These are phyloP conservation scores for Piscicola geometra DNA, from an alignment of 2,888 invertebrate genomes.

Conservation along the genomic window DNA sequence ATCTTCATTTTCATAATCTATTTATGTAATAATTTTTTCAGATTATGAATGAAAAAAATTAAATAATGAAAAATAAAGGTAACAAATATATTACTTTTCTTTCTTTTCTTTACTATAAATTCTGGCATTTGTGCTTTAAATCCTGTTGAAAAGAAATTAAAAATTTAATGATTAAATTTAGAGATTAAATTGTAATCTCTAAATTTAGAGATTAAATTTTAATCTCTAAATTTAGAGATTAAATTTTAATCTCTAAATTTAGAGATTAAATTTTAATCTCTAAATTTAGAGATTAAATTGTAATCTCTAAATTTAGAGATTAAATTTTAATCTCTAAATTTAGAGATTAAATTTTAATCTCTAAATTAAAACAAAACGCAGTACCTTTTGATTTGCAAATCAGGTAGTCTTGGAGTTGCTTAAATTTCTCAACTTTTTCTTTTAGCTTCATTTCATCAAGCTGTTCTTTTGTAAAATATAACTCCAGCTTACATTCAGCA, in stretches of 20 bases:
- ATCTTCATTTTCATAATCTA: not conserved
- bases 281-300: too few species aligned
- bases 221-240: too few species aligned
- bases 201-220: too few species aligned
- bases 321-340: too few species aligned
- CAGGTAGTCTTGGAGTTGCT: not conserved
- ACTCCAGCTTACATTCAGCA: not conserved
- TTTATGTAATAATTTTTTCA: too few species aligned
- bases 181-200: too few species aligned
- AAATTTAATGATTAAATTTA: too few species aligned
- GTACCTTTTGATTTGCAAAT: not conserved
- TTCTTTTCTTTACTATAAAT: slow-evolving; percentile 3
- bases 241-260: too few species aligned
- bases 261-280: too few species aligned
- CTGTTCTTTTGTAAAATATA: not conserved
- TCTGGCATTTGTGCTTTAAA: not conserved
- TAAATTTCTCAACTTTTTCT: not conserved
- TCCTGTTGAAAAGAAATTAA: not conserved
- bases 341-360: not conserved
- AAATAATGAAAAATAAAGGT: too few species aligned
- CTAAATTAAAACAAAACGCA: not conserved
- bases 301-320: too few species aligned
- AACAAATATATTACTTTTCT: not conserved
- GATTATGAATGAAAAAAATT: too few species aligned
- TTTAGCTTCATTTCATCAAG: not conserved